These are phyloP conservation scores for Aurelia aurita DNA, from an alignment of 30 jellyfish, hydroid and myxozoan genomes.

Conservation along the genomic window DNA sequence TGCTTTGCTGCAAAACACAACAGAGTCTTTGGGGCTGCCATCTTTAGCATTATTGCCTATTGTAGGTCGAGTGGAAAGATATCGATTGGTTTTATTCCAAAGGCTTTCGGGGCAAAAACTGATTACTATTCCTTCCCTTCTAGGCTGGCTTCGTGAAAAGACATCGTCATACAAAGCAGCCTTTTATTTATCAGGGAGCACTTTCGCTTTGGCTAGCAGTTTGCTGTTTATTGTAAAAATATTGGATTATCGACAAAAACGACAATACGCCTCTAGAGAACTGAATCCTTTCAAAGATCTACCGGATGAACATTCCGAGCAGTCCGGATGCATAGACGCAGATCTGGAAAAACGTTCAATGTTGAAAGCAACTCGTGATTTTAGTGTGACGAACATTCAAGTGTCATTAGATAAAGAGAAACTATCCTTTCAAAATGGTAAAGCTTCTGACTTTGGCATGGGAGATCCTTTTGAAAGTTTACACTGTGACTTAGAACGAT, in stretches of 20 bases:
- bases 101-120: no score
- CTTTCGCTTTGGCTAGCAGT: conserved; percentile 45
- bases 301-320: background rate
- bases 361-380: background rate
- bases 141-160: conserved; percentile 73
- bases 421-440: background rate
- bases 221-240: conserved; percentile 46
- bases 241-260: background rate
- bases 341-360: background rate
- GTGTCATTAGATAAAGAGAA: no score
- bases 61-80: no score
- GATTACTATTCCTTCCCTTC: no score
- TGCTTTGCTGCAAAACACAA: no score
- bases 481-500: background rate
- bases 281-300: background rate
- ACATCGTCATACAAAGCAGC: conserved; percentile 53
- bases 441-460: background rate
- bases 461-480: background rate
- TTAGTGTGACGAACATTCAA: no score
- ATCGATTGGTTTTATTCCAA: no score
- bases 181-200: conserved; percentile 61
- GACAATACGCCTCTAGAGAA: background rate
- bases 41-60: no score
- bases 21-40: no score
- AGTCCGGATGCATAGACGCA: background rate